These are phyloP conservation scores for Mesembrinibis cayennensis DNA, from an alignment of 2,113 vertebrate species.

Conservation along the genomic window DNA sequence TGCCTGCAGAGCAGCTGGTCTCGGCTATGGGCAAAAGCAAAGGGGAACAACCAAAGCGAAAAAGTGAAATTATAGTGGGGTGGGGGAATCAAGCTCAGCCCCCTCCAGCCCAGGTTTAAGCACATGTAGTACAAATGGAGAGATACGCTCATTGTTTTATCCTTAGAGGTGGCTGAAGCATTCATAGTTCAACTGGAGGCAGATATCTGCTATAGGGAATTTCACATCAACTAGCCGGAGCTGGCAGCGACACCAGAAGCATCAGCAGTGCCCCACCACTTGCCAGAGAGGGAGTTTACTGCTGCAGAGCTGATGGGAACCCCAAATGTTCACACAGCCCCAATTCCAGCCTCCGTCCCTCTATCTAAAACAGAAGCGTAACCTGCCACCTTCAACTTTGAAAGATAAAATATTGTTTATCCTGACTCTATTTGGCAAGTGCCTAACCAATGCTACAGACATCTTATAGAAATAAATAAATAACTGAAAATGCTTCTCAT, in stretches of 20 bases:
- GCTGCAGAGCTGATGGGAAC: neutral
- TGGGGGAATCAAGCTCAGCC: neutral
- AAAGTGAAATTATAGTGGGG: neutral
- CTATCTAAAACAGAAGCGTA: neutral
- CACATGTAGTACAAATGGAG: neutral
- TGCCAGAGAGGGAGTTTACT: neutral
- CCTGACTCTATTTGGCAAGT: neutral
- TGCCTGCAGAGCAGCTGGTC: neutral
- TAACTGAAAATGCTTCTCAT: neutral
- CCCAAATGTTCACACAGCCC: accelerated
- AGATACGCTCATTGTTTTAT: neutral
- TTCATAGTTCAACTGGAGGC: neutral
- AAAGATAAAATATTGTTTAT: neutral
- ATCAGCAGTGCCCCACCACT: neutral
- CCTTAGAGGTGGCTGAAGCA: neutral
- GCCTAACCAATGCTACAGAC: neutral
- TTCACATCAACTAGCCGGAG: neutral
- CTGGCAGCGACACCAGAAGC: neutral
- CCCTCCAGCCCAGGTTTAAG: neutral
- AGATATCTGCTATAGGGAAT: accelerated
- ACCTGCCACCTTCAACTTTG: neutral
- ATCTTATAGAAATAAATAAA: neutral
- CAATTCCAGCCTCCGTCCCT: neutral
- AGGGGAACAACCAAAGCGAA: neutral
- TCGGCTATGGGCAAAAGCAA: neutral